Base-by-base conservation (phyloP, 1,140 invertebrate species). In the Nasonia longicornis region DNA sequence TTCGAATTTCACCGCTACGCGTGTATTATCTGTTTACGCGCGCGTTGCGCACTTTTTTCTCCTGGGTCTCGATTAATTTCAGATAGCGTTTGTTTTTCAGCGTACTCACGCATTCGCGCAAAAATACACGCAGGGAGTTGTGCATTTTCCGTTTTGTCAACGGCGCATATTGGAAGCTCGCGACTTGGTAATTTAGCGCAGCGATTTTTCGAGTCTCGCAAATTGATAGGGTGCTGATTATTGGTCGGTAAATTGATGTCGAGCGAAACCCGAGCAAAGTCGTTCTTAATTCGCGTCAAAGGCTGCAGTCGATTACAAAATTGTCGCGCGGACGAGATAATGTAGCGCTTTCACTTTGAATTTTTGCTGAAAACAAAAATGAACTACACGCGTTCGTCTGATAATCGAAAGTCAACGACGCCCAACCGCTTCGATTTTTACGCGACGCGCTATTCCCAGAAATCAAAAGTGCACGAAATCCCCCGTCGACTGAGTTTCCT, bases 1-100 rank as follows among this genome's bases (percentile, higher is more conserved):
- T 78, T 78, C 31, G 35, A 79, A 79, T 79, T 79, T 79, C 35
- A 26, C 52, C 20, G 52, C 52, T 58, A 58, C 6, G 52, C 52
- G 20, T 72, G 52, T n/a, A 69, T 72, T 79, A 79, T 79, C 77
- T 64, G 66, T 48, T 78, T 71, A 26, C 26, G 16, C 14, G 52
- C 64, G 64, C 26, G 14, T 10, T 72, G 42, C 66, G 22, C 12
- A n/a, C 10, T 31, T 38, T 35, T 77, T 67, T 63, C 63, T 8
- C 14, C 6, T 8, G 31, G 14, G 29, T 1, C 52, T 38, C 63
- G 63, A 42, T 45, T 45, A 77, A 77, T 77, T 67, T 45, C 22
- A 76, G 52, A 66, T 76, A 76, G 52, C 10, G 63, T 12, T 76
- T 42, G 38, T 42, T 42, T 42, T 42, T 42, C 7, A 11, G 10